Percentiles rank a stretch among this genome's conserved stretches.
Conservation (phyloP, 2,113 vertebrate genomes). For the Seriola dumerili region DNA sequence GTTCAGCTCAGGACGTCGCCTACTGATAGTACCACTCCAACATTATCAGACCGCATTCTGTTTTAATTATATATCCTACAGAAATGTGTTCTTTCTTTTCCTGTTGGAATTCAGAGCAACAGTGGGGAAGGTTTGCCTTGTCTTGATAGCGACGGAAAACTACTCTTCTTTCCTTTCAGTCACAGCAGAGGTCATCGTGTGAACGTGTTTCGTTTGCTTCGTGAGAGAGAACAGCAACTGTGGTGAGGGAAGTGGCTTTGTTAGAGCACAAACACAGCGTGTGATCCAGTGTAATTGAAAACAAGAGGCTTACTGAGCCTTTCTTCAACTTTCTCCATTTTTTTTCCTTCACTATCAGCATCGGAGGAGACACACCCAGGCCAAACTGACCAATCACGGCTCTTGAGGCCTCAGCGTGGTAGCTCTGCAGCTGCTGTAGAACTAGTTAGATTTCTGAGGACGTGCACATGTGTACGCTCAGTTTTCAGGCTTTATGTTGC, state of each 20-base stretch:
- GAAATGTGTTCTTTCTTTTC: background rate
- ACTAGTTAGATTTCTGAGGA: background rate
- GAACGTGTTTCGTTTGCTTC: background rate
- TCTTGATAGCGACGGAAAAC: constrained; percentile 2
- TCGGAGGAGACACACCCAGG: background rate
- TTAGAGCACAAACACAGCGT: background rate
- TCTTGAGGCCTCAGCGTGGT: background rate
- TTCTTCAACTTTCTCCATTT: background rate
- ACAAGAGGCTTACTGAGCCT: background rate
- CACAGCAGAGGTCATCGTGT: background rate
- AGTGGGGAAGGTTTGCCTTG: background rate
- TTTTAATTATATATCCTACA: constrained; percentile 7
- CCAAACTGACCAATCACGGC: background rate
- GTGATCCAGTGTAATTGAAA: background rate
- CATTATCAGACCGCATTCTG: background rate
- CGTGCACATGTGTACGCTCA: too few relatives aligned
- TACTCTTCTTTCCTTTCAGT: background rate
- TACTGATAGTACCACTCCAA: constrained; percentile 3
- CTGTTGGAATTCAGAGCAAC: background rate
- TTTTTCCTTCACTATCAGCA: too few relatives aligned
- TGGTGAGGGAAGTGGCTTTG: background rate
- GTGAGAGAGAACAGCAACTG: background rate
- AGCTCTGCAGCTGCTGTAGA: background rate
- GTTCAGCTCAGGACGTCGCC: background rate
- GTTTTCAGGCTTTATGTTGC: background rate